Conservation (phyloP, 2,888 invertebrate species). For the Falcaria lacertinaria region DNA sequence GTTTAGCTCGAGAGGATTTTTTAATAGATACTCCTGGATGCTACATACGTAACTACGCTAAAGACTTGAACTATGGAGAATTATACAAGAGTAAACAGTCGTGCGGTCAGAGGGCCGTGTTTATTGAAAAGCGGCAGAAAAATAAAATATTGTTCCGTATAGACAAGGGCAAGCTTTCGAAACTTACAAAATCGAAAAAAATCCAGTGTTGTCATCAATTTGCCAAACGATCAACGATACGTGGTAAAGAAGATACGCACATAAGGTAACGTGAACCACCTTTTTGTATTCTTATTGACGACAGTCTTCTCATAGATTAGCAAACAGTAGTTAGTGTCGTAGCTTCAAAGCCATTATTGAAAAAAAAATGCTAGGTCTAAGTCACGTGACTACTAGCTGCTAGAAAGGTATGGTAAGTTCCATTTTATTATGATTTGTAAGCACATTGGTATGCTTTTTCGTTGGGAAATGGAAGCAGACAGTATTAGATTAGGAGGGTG, state of each 20-base stretch:
- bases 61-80: constrained; percentile 28
- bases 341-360: too few relatives aligned
- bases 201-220: constrained; percentile 44
- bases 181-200: constrained; percentile 14
- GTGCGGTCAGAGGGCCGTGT: constrained; percentile 41
- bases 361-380: too few relatives aligned
- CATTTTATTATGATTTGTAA: too few relatives aligned
- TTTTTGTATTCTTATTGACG: too few relatives aligned
- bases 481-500: too few relatives aligned
- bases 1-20: constrained; percentile 12
- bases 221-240: constrained; percentile 22
- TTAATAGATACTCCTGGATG: constrained; percentile 51
- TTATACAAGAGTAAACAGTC: constrained; percentile 11
- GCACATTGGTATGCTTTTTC: too few relatives aligned
- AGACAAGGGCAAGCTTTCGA: constrained; percentile 24
- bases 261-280: too few relatives aligned
- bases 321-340: too few relatives aligned
- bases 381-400: too few relatives aligned
- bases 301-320: too few relatives aligned
- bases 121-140: constrained; percentile 25
- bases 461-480: too few relatives aligned
- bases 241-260: constrained; percentile 25
- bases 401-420: too few relatives aligned
- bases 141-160: constrained; percentile 33
- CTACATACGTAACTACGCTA: constrained; percentile 46